These are phyloP conservation scores for Yasuhikotakia modesta DNA, from an alignment of 2,797 vertebrate genomes.

Conservation along the genomic window DNA sequence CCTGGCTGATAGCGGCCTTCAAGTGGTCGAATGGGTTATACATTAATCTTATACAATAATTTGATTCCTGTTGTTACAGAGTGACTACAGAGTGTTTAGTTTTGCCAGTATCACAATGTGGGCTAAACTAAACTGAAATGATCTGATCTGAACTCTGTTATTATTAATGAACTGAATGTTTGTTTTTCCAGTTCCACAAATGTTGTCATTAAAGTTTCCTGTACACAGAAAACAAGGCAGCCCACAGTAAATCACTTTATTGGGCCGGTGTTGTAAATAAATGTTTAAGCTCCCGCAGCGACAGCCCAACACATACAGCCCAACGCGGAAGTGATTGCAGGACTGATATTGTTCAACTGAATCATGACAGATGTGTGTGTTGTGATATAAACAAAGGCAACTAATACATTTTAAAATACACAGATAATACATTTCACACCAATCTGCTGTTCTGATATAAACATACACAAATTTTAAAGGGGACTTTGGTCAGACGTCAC, in stretches of 20 bases:
- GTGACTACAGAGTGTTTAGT: too few relatives aligned
- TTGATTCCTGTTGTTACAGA: too few relatives aligned
- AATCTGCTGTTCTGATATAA: background rate
- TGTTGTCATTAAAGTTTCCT: background rate
- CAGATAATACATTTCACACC: too few relatives aligned
- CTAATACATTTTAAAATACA: background rate
- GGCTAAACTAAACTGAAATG: conserved; percentile 5
- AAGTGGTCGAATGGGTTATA: too few relatives aligned
- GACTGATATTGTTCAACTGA: background rate
- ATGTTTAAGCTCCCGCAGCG: conserved; percentile 15
- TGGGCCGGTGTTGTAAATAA: background rate
- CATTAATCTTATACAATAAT: too few relatives aligned
- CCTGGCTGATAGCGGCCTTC: background rate
- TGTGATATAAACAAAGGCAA: background rate
- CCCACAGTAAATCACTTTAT: conserved; percentile 11
- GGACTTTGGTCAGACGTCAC: conserved; percentile 14
- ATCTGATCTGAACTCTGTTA: background rate
- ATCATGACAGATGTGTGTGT: background rate
- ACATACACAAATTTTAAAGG: background rate
- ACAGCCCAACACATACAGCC: background rate
- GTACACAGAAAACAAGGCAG: background rate
- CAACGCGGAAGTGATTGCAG: background rate
- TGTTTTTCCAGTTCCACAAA: conserved; percentile 11
- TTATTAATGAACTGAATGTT: background rate
- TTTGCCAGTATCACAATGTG: too few relatives aligned